Base-by-base conservation (phyloP, 2,113 vertebrate genomes). In the Riparia riparia region DNA sequence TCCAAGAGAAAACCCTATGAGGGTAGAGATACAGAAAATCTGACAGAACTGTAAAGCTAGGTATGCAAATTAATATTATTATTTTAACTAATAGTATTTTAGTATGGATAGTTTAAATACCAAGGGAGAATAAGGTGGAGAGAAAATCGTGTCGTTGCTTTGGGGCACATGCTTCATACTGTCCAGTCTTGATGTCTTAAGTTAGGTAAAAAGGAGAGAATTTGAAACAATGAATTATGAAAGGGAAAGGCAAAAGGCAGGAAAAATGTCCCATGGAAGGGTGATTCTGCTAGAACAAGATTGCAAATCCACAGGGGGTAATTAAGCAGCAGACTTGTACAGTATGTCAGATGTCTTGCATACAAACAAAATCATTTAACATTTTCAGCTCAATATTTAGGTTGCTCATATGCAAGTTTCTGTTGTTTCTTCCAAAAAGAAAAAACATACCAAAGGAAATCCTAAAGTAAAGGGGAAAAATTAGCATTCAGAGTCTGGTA, bases 291-390 rank as follows among this genome's bases (percentile, higher is more conserved):
- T 86, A 78, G 82, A 92, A 94, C 82, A 96, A 95, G 89, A 97
- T 68, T 96, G 94, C 69, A 96, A 96, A 96, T 96, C 96, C 91
- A 95, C 92, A 81, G 94, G 95, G 88, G 88, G 92, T 96, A 98
- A 97, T 96, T 94, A 97, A 97, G 57, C 72, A 94, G 85, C 89
- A 95, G 93, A 95, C 72, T 94, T 94, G 69, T 85, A 79, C 90
- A 93, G 90, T 94, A 91, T 94, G 81, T 93, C 91, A 97, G 91
- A 97, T 95, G 84, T 94, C 86, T 94, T 50, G 49, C 73, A 96
- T 95, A 73, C 90, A 81, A 89, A 91, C 92, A 95, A 93, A 95
- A 93, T 90, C 64, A 65, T 96, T 95, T 93, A 93, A 93, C 90
- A 94, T 94, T 90, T 94, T 95, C 90, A 95, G 88, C 66, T 93